These are phyloP conservation scores for Paratilapia polleni DNA, from an alignment of 2,113 vertebrate species.

Conservation along the genomic window DNA sequence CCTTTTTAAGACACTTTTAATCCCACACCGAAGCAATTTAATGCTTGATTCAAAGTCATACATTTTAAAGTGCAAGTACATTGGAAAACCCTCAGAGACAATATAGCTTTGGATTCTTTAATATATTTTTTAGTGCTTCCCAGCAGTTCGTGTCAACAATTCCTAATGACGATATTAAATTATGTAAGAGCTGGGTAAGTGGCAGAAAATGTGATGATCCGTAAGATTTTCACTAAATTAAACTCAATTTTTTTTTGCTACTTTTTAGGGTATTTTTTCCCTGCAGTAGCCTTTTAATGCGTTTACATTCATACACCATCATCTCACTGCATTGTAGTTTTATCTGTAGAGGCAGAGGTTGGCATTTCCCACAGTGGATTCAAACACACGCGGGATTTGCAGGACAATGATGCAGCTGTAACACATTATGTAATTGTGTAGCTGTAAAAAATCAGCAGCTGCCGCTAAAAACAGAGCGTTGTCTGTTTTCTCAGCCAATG, in stretches of 20 bases:
- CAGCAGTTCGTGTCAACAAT: background rate
- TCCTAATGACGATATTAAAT: background rate
- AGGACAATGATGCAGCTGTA: slow-evolving; percentile 10
- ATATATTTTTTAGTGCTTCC: background rate
- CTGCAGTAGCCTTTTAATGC: background rate
- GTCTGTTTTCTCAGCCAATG: background rate
- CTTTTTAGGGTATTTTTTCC: background rate
- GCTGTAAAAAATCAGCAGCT: background rate
- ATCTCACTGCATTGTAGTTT: background rate
- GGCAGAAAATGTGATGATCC: background rate
- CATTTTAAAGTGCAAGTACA: background rate
- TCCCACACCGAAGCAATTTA: background rate
- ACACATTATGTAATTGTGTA: background rate
- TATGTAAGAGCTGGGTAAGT: background rate
- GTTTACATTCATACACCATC: background rate
- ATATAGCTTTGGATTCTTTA: background rate
- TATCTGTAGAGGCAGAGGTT: background rate
- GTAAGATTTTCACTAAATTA: background rate
- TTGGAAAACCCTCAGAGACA: background rate
- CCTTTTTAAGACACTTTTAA: background rate
- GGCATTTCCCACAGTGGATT: background rate
- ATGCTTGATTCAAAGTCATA: background rate
- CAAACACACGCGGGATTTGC: background rate
- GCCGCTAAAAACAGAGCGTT: background rate
- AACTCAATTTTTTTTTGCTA: background rate